Percentiles rank a stretch among this genome's conserved stretches.
phyloP scores from a whole-genome alignment of 1,140 invertebrate genomes.

The Drosophila suzukii region DNA sequence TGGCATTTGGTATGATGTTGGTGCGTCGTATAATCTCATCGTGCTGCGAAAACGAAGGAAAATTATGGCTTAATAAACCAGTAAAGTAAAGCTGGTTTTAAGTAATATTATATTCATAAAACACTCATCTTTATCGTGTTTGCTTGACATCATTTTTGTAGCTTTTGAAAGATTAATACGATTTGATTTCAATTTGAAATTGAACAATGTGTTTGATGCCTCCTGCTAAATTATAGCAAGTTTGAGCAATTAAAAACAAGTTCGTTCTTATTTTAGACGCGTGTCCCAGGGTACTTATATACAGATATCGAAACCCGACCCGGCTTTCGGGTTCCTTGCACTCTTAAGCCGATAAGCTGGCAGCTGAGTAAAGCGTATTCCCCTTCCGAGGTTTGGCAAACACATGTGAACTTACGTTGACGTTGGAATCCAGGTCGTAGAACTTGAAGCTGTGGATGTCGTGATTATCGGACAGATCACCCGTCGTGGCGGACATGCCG shows the following conservation, averaged over 20 bases:
- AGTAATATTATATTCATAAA: constrained; percentile 2
- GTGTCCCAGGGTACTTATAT: too few relatives aligned
- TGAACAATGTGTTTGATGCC: background rate
- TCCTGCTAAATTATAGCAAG: constrained; percentile 5
- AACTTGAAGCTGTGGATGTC: constrained; percentile 96
- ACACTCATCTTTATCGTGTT: background rate
- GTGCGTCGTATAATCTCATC: constrained; percentile 89
- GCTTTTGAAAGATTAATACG: constrained; percentile 1
- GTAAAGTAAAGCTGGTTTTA: background rate
- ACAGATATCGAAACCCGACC: background rate
- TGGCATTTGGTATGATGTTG: constrained; percentile 92
- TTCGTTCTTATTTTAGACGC: background rate
- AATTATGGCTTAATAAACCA: background rate
- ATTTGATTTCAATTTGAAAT: background rate
- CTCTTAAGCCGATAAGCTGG: constrained; percentile 1
- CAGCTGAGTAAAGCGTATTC: background rate
- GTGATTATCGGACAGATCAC: constrained; percentile 98
- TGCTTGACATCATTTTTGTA: background rate
- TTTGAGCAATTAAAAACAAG: constrained; percentile 4
- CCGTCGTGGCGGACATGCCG: constrained; percentile 97
- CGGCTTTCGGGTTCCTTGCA: constrained; percentile 9
- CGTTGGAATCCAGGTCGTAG: constrained; percentile 93
- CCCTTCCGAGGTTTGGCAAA: constrained; percentile 2
- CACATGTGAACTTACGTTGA: constrained; percentile 86
- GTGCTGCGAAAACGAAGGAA: constrained; percentile 85